Evolutionary conservation across 2,797 vertebrate species (phyloP).

Genomic region (Anguilla megastoma): DNA sequence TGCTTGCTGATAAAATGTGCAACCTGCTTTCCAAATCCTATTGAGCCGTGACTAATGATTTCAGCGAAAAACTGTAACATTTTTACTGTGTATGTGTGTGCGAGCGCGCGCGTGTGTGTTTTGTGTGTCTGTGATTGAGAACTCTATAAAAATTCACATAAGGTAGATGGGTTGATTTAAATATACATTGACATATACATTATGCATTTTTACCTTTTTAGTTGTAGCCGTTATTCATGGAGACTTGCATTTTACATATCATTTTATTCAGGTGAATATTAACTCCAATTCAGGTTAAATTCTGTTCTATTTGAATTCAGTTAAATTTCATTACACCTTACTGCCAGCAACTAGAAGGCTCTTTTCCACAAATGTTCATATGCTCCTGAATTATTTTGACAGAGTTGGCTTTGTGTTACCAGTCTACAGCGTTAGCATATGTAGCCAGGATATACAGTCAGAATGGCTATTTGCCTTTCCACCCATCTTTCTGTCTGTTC

Average conservation of each 20-base stretch:
- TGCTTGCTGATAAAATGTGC: conserved; percentile 31
- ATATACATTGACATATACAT: not conserved
- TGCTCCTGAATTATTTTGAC: not conserved
- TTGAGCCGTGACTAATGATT: conserved; percentile 36
- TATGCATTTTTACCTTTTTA: not conserved
- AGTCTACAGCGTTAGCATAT: not conserved
- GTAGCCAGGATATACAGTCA: not conserved
- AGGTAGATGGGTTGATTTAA: not conserved
- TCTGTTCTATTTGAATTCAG: no score
- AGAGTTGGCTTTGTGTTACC: not conserved
- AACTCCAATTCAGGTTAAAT: not conserved
- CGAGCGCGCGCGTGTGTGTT: not conserved
- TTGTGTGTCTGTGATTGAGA: not conserved
- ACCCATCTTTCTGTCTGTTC: not conserved
- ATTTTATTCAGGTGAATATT: not conserved
- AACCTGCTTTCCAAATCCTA: conserved; percentile 32
- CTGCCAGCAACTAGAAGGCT: not conserved
- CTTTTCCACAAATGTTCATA: not conserved
- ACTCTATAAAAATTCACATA: not conserved
- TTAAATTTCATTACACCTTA: not conserved
- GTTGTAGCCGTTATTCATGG: not conserved
- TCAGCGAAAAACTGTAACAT: conserved; percentile 42
- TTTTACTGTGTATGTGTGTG: conserved; percentile 7
- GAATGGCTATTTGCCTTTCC: not conserved
- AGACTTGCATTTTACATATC: not conserved